Conservation (phyloP, 2,888 invertebrate species). For the Drosophila ustulata region DNA sequence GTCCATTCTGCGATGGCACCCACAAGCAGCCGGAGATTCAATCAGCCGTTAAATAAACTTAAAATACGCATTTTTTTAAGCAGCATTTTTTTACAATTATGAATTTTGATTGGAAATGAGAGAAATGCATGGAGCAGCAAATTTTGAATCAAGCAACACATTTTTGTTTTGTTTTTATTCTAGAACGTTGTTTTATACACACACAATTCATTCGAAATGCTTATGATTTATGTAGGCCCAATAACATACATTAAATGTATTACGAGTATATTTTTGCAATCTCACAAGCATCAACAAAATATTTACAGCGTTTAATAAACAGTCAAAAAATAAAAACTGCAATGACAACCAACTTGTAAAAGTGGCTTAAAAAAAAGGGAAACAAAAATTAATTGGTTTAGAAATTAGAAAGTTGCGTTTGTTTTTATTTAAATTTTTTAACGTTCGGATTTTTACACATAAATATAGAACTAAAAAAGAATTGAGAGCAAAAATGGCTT, state of each 20-base stretch:
- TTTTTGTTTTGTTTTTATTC: slow-evolving; percentile 59
- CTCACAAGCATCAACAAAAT: slow-evolving; percentile 64
- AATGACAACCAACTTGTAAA: background rate
- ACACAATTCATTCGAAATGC: slow-evolving; percentile 35
- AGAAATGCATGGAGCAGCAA: slow-evolving; percentile 44
- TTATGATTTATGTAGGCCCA: slow-evolving; percentile 34
- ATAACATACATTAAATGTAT: slow-evolving; percentile 42
- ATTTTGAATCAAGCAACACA: slow-evolving; percentile 70
- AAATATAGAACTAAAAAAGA: slow-evolving; percentile 68
- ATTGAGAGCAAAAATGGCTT: slow-evolving; percentile 74
- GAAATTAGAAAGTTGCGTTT: slow-evolving; percentile 67
- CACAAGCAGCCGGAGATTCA: slow-evolving; percentile 92
- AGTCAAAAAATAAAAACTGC: slow-evolving; percentile 2
- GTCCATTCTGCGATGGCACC: slow-evolving; percentile 98
- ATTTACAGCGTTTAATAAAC: slow-evolving; percentile 58
- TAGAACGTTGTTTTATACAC: slow-evolving; percentile 54
- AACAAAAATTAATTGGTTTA: slow-evolving; percentile 38
- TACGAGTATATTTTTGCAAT: slow-evolving; percentile 15
- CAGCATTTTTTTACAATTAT: slow-evolving; percentile 45
- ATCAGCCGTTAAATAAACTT: slow-evolving; percentile 85
- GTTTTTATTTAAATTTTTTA: slow-evolving; percentile 63
- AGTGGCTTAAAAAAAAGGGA: slow-evolving; percentile 6
- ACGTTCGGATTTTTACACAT: slow-evolving; percentile 66
- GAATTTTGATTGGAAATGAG: slow-evolving; percentile 31
- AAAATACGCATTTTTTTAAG: background rate